Evolutionary conservation across 2,797 vertebrate genomes (phyloP).

Genomic region (Sebastes dallii): DNA sequence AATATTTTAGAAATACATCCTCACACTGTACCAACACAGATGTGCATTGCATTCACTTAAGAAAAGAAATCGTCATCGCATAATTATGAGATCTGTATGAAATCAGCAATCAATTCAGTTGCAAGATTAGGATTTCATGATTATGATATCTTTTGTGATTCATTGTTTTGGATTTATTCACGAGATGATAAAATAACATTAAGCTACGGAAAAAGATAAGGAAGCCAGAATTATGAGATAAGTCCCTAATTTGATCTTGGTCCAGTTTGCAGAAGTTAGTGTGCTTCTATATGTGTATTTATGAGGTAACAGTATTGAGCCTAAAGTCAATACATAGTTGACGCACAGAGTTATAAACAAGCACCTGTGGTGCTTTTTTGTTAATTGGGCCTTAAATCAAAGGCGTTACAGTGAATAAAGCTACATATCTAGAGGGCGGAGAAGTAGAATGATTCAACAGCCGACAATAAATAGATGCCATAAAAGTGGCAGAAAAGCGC

Average conservation of each 20-base stretch:
- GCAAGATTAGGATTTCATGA: conserved; percentile 1
- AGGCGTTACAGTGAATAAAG: conserved; percentile 39
- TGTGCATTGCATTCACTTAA: not conserved
- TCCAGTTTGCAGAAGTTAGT: not conserved
- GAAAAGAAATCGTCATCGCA: not conserved
- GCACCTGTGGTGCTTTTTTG: conserved; percentile 63
- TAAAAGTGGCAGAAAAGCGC: conserved; percentile 53
- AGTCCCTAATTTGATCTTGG: not conserved
- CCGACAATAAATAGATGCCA: conserved; percentile 57
- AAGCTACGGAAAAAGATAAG: not conserved
- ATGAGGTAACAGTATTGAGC: not conserved
- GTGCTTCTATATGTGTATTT: not conserved
- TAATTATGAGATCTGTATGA: not conserved
- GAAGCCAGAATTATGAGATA: not conserved
- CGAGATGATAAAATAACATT: not conserved
- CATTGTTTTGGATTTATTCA: not conserved
- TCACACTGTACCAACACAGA: not conserved
- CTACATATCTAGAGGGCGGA: conserved; percentile 39
- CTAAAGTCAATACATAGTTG: conserved; percentile 25
- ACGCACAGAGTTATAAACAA: conserved; percentile 41
- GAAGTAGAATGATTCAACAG: conserved; percentile 53
- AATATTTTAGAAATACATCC: not conserved
- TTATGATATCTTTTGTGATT: not conserved
- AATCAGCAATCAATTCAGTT: conserved; percentile 3
- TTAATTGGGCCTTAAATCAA: conserved; percentile 80